Conservation (phyloP, 2,888 invertebrate species). For the Lepidonotus clava region DNA sequence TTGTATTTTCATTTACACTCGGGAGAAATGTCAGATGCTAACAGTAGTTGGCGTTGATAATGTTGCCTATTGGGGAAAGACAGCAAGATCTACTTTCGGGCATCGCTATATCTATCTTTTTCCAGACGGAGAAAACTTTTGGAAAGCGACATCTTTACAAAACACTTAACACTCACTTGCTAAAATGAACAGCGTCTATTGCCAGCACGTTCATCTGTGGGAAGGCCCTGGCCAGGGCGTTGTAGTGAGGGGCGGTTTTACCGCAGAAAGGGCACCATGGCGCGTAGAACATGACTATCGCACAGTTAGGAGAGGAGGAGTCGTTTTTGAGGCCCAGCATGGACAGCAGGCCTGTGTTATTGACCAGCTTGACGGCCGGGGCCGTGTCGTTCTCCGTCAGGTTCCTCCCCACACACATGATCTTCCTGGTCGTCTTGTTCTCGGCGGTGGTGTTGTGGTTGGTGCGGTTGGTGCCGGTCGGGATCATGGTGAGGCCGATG, state of each 20-base stretch:
- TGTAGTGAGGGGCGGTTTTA: constrained; percentile 93
- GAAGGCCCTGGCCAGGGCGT: constrained; percentile 92
- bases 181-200: constrained; percentile 93
- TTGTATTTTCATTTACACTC: no score
- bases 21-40: no score
- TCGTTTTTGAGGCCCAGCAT: constrained; percentile 84
- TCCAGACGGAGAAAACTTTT: no score
- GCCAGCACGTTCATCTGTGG: constrained; percentile 92
- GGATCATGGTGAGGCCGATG: constrained; percentile 18
- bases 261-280: constrained; percentile 94
- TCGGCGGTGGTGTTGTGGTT: neutral
- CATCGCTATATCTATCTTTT: no score
- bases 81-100: no score
- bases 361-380: constrained; percentile 84
- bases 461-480: constrained; percentile 17
- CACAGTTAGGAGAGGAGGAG: constrained; percentile 81
- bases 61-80: no score
- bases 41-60: no score
- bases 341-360: constrained; percentile 87
- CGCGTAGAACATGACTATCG: constrained; percentile 93
- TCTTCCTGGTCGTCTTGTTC: constrained; percentile 38
- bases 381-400: neutral
- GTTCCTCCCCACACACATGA: constrained; percentile 37
- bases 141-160: neutral
- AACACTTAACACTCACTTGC: constrained; percentile 73